phyloP scores from a whole-genome alignment of 2,113 vertebrate species.

The Nothocercus nigrocapillus region DNA sequence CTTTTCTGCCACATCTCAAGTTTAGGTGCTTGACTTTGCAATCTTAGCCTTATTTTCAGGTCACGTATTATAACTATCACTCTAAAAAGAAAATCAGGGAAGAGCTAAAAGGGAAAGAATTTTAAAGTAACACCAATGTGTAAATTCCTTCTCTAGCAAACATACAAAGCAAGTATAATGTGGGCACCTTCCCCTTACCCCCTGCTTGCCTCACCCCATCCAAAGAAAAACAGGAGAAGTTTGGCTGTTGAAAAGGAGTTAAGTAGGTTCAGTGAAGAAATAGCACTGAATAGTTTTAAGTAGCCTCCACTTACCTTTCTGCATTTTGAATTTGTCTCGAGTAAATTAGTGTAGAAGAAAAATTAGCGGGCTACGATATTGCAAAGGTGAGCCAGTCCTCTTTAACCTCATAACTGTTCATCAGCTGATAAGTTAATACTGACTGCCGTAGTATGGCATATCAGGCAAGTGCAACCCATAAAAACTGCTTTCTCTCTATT shows the following conservation, averaged over 20 bases:
- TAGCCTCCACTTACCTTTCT: not conserved
- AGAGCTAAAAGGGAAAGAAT: not conserved
- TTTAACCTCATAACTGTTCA: not conserved
- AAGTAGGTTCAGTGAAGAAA: not conserved
- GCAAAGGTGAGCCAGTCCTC: not conserved
- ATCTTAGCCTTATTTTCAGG: not conserved
- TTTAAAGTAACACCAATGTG: not conserved
- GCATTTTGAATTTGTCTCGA: not conserved
- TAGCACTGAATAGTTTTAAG: not conserved
- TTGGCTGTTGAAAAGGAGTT: not conserved
- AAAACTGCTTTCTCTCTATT: not conserved
- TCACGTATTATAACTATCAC: not conserved
- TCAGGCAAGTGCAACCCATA: not conserved
- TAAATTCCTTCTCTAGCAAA: not conserved
- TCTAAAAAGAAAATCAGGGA: not conserved
- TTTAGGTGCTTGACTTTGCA: not conserved
- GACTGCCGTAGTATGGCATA: accelerated
- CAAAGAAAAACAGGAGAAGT: not conserved
- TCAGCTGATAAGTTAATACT: not conserved
- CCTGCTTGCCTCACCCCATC: no score
- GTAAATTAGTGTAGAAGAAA: not conserved
- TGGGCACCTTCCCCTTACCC: accelerated
- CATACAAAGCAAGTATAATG: not conserved
- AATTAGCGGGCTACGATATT: not conserved
- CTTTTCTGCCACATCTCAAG: not conserved